Percentiles rank a stretch among this genome's conserved stretches.
These are phyloP conservation scores for Macroteleia sp. DNA, from an alignment of 2,888 invertebrate genomes.

Conservation along the genomic window DNA sequence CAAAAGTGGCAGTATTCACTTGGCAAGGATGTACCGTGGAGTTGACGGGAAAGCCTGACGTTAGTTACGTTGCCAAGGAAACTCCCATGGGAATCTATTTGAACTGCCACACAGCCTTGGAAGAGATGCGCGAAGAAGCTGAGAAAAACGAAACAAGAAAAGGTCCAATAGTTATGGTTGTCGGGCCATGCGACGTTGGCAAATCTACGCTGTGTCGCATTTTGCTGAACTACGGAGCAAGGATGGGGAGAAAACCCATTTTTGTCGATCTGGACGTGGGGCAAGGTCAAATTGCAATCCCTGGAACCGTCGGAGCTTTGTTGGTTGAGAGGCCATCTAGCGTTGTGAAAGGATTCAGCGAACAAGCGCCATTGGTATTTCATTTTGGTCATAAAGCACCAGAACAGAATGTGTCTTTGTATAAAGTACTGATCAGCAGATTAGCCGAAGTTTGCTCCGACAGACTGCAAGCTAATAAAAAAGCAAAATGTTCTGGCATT, in stretches of 20 bases:
- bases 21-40: slow-evolving; percentile 97
- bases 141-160: slow-evolving; percentile 88
- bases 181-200: slow-evolving; percentile 98
- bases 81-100: slow-evolving; percentile 98
- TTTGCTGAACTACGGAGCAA: slow-evolving; percentile 96
- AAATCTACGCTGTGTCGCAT: slow-evolving; percentile 96
- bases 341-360: slow-evolving; percentile 97
- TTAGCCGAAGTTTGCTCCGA: slow-evolving; percentile 94
- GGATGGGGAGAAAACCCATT: slow-evolving; percentile 94
- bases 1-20: slow-evolving; percentile 97
- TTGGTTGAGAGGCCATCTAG: slow-evolving; percentile 96
- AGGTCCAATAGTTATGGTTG: slow-evolving; percentile 95
- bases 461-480: slow-evolving; percentile 93
- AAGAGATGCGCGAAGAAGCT: slow-evolving; percentile 93
- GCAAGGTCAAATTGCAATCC: slow-evolving; percentile 95
- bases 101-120: slow-evolving; percentile 97
- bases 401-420: slow-evolving; percentile 91
- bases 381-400: slow-evolving; percentile 96
- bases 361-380: slow-evolving; percentile 95
- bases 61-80: slow-evolving; percentile 97
- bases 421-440: slow-evolving; percentile 92
- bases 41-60: slow-evolving; percentile 94
- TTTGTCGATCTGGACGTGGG: slow-evolving; percentile 98
- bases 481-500: slow-evolving; percentile 94
- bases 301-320: slow-evolving; percentile 95